phyloP scores from a whole-genome alignment of 2,797 vertebrate genomes.

The Pseudotriccus pelzelni region DNA sequence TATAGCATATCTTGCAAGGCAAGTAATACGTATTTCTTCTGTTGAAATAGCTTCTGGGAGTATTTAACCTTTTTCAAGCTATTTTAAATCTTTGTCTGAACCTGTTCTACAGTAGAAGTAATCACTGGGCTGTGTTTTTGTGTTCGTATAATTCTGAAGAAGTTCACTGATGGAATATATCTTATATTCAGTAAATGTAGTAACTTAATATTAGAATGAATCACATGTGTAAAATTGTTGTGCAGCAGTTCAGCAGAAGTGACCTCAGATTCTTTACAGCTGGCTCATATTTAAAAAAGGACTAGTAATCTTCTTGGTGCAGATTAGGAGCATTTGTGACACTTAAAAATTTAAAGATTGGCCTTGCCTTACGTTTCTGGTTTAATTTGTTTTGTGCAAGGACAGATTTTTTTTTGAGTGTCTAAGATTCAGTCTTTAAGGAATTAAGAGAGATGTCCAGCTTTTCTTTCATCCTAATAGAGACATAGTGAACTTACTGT shows the following conservation, averaged over 20 bases:
- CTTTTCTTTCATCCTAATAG: background rate
- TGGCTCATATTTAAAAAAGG: background rate
- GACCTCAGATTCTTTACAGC: background rate
- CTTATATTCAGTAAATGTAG: background rate
- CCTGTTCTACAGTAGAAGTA: background rate
- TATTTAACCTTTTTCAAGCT: constrained; percentile 11
- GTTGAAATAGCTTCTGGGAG: background rate
- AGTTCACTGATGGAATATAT: background rate
- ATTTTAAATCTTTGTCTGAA: background rate
- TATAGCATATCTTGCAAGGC: background rate
- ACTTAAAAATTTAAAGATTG: background rate
- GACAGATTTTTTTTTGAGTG: background rate
- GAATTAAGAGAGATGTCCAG: background rate
- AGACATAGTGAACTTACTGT: background rate
- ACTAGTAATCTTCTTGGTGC: background rate
- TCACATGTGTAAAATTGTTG: background rate
- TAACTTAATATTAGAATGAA: background rate
- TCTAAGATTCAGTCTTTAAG: background rate
- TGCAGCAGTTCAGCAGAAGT: background rate
- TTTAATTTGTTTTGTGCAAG: background rate
- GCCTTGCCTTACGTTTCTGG: background rate
- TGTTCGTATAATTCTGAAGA: background rate
- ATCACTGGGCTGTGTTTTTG: background rate
- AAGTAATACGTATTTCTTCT: background rate
- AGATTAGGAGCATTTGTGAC: background rate